phyloP scores from a whole-genome alignment of 1,140 invertebrate species.

The Lucilia cuprina region DNA sequence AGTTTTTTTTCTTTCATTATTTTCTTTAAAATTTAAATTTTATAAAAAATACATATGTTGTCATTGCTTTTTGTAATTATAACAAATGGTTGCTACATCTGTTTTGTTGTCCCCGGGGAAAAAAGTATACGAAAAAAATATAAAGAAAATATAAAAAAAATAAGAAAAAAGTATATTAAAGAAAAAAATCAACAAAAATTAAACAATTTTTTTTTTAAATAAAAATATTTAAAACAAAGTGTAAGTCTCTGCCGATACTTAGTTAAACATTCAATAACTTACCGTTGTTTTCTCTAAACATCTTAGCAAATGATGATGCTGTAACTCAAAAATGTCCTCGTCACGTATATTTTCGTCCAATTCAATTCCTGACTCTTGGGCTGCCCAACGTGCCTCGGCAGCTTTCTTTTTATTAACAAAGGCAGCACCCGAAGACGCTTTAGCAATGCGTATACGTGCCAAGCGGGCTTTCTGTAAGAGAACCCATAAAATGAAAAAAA shows the following conservation, averaged over 20 bases:
- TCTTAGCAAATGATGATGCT: constrained; percentile 97
- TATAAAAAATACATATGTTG: constrained; percentile 36
- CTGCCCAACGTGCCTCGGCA: constrained; percentile 92
- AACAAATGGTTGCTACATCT: constrained; percentile 33
- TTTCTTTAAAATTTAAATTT: constrained; percentile 17
- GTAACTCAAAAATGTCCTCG: constrained; percentile 98
- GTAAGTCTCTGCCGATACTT: too few species aligned
- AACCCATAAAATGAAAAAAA: too few species aligned
- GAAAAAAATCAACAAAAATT: neutral
- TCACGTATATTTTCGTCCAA: constrained; percentile 87
- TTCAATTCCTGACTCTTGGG: constrained; percentile 88
- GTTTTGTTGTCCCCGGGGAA: neutral
- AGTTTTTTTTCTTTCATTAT: too few species aligned
- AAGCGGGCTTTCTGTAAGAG: constrained; percentile 93
- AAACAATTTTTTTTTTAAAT: neutral
- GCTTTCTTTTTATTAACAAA: constrained; percentile 99
- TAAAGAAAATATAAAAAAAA: constrained; percentile 8
- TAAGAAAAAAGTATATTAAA: neutral
- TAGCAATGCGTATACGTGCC: constrained; percentile 96
- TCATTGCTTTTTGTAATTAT: constrained; percentile 35
- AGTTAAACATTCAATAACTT: constrained; percentile 59
- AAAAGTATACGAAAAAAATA: neutral
- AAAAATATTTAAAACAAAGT: too few species aligned
- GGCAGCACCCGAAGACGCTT: constrained; percentile 98
- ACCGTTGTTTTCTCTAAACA: constrained; percentile 99